Base-by-base conservation (phyloP, 2,797 vertebrate genomes). In the Acanthis flammea region DNA sequence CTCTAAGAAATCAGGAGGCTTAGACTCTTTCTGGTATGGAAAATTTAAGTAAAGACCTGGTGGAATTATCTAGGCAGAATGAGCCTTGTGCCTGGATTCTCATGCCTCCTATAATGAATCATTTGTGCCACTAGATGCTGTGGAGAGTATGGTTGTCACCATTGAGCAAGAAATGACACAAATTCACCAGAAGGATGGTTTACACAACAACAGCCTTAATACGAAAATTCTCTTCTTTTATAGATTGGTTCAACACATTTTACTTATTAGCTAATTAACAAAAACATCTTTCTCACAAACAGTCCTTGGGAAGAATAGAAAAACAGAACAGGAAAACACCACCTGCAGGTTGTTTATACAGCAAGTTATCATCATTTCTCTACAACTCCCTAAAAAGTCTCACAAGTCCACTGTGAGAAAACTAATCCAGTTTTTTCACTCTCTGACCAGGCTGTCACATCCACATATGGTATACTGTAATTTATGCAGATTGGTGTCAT, bases 371-470 rank as follows among this genome's bases (percentile, higher is more conserved):
- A 10, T 55, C 3, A 4, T 33, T 55, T 55, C 53, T 55, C 53
- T 55, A 23, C 14, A 33, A 7, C 53, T 55, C 53, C 53, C n/a
- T 55, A 55, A 55, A 15, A 55, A 55, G n/a, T 33, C 53, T 55
- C 53, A 33, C 14, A 33, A 10, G 53, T 55, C 21, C 21, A 5
- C 21, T 55, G 31, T 55, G 53, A 33, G 31, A 55, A 55, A 33
- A 55, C 6, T 0, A 3, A 55, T 55, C n/a, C n/a, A 0, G 2
- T 55, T 55, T 55, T 55, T 21, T 10, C 0, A 2, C 14, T 55
- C 31, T 55, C 53, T 55, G 53, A 23, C 31, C n/a, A 23, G 53
- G 31, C 53, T 33, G 53, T 23, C 14, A 7, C 53, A 7, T 33
- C 53, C 21, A 33, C n/a, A 23, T 55, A 33, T 33, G 2, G 5